Base-by-base conservation (phyloP, 1,140 invertebrate genomes). In the Drosophila teissieri region DNA sequence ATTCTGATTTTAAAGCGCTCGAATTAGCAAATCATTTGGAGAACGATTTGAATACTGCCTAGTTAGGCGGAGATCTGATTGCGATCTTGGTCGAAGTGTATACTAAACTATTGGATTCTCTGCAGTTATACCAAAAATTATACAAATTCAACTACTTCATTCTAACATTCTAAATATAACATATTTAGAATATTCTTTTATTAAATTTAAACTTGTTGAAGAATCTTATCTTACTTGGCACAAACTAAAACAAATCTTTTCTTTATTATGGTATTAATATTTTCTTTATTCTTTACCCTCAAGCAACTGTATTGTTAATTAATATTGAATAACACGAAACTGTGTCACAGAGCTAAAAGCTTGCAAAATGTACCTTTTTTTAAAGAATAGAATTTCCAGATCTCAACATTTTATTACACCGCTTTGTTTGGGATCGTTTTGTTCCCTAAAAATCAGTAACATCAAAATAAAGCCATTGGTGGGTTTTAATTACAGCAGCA, bases 401-500 rank as follows among this genome's bases (percentile, higher is more conserved):
- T 15, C 48, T 48, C 63, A 31, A 37, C 10, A 22, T 27, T 69
- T 46, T 55, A 69, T 40, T 56, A 36, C 51, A 24, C 2, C 7
- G 12, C 51, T 68, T 68, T 70, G 27, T 68, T 22, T 68, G 15
- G 34, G 42, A 68, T 55, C 34, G 17, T 7, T 34, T 40, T 48
- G 39, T 56, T 40, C 10, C 24, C 34, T 24, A 27, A 40, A 52
- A 52, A 34, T 51, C 46, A 37, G 37, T 40, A 39, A 12, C n/a
- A 49, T 56, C 15, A 79, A 49, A 61, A 68, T 54, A 73, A 63
- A 64, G 44, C 39, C 46, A 65, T 73, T 40, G 19, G 40, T 45
- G 53, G 61, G 40, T 58, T 72, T 88, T 83, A 86, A 86, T 82
- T 86, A 68, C 63, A n/a, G 45, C 17, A n/a, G 45, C 17, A 24